Evolutionary conservation across 1,140 invertebrate genomes (phyloP), one percentile per base, ranked within the genome.

Genomic region (Drosophila insularis): DNA sequence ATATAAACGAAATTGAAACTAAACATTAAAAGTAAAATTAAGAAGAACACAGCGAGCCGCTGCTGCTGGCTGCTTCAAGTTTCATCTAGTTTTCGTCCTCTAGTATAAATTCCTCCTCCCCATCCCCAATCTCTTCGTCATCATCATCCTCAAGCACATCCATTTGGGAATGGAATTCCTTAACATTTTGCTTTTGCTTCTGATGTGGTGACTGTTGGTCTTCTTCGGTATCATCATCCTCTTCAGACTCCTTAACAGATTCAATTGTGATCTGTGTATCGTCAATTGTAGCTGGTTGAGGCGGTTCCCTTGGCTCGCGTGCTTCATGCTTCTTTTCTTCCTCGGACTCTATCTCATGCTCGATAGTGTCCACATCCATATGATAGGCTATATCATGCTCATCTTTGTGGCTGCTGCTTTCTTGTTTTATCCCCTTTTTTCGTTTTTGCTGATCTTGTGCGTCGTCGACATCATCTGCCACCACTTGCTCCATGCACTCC

Each of bases 191-290:
- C 2, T 67, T 67, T 7, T 43, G 37, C 2, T 61, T 19, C 17
- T 46, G 21, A 1, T 64, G 43, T 2, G 1, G 40, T 8, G 37
- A 46, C 4, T 11, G 17, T 31, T 81, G 75, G 8, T 71, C 64
- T 2, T 72, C 66, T 32, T 80, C 81, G 10, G 78, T 75, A 8
- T 80, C 81, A 6, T 59, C 61, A 6, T 87, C 82, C 11, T 87
- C 82, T 23, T 87, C 82, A 6, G 84, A 89, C 43, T 89, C 82
- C 46, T 80, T 89, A 43, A 80, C 58, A 7, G 82, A 87, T 40
- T 87, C 82, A 23, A 87, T 87, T 7, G 82, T 87, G 27, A 87
- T 82, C 63, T 87, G 82, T 0, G 79, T 69, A 17, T 87, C 82
- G 4, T 89, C 84, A 21, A 64, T 64, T 21, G 27, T 63, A 13